phyloP scores from a whole-genome alignment of 2,113 vertebrate species.

The Proteles cristata region DNA sequence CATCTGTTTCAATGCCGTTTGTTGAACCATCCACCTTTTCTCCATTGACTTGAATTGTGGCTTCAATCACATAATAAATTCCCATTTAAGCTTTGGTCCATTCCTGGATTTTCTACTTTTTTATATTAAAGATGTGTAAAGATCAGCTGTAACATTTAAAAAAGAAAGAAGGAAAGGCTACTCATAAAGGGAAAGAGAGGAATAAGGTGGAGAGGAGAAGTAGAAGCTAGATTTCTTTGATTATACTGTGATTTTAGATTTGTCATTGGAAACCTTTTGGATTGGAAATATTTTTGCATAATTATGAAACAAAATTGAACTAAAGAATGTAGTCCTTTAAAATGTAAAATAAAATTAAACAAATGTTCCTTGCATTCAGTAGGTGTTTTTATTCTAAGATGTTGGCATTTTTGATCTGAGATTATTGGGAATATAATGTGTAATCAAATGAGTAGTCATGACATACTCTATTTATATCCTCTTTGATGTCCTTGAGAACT shows the following conservation, averaged over 20 bases:
- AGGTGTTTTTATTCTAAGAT: background rate
- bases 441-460: background rate
- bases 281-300: slow-evolving; percentile 5
- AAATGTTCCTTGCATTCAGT: background rate
- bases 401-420: slow-evolving; percentile 16
- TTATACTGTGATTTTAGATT: background rate
- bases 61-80: background rate
- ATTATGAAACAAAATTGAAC: background rate
- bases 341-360: slow-evolving; percentile 22
- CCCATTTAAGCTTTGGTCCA: background rate
- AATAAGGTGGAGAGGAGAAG: background rate
- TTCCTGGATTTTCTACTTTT: background rate
- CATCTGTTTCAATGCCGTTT: background rate
- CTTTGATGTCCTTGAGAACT: background rate
- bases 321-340: background rate
- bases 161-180: background rate
- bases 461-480: background rate
- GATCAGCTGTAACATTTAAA: background rate
- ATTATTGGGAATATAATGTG: slow-evolving; percentile 12
- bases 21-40: background rate
- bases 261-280: background rate
- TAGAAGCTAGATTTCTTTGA: background rate
- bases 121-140: background rate
- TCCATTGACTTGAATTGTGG: background rate
- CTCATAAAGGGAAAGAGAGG: background rate